Conservation (phyloP, 2,888 invertebrate species). For the Parasteatoda lunata region DNA sequence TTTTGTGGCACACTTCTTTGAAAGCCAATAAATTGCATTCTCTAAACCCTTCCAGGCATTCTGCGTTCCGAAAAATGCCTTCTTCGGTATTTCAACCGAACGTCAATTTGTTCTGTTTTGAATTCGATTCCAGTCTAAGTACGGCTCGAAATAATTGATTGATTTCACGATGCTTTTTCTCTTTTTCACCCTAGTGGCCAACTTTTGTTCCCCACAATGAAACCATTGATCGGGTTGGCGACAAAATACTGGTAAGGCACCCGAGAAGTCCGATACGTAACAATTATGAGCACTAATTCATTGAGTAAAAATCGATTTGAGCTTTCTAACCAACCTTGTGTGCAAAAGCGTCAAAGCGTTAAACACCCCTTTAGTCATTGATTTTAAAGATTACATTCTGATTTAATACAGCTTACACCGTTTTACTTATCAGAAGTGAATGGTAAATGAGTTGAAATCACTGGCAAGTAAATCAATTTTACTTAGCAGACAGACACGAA, state of each 20-base stretch:
- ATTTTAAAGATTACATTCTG: not conserved
- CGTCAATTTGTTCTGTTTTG: slow-evolving; percentile 5
- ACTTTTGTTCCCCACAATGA: slow-evolving; percentile 26
- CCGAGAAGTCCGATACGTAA: not conserved
- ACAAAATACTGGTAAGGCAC: slow-evolving; percentile 15
- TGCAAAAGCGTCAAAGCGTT: not conserved
- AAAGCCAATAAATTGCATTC: slow-evolving; percentile 1
- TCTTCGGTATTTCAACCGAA: not conserved
- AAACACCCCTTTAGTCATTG: not conserved
- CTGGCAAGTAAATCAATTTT: not conserved
- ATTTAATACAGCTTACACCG: slow-evolving; percentile 2
- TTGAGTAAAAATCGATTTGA: not conserved
- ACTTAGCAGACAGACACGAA: not conserved
- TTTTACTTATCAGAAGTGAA: not conserved
- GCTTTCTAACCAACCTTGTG: not conserved
- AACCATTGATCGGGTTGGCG: slow-evolving; percentile 3
- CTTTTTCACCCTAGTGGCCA: slow-evolving; percentile 10
- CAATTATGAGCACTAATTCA: slow-evolving; percentile 5
- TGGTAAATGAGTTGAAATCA: not conserved
- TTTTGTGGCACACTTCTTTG: not conserved
- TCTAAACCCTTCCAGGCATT: not conserved
- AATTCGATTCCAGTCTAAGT: not conserved
- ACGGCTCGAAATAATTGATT: slow-evolving; percentile 25
- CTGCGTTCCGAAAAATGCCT: not conserved
- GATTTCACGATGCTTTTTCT: slow-evolving; percentile 34